These are phyloP conservation scores for Kryptopterus vitreolus DNA, from an alignment of 2,797 vertebrate genomes.

Conservation along the genomic window DNA sequence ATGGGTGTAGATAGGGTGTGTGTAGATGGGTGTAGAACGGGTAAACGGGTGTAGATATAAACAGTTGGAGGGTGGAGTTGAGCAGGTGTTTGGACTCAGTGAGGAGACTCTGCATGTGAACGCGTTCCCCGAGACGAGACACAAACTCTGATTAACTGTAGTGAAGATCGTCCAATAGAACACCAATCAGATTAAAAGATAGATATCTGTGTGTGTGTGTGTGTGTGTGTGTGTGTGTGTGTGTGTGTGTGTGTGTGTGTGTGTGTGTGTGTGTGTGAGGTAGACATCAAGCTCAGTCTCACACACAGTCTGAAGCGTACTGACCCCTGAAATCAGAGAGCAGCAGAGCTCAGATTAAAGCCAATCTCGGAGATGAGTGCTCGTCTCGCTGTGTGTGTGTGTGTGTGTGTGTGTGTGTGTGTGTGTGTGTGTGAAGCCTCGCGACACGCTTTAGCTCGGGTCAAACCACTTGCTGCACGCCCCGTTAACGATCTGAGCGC, in stretches of 20 bases:
- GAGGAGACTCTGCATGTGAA: slow-evolving; percentile 7
- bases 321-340: slow-evolving; percentile 59
- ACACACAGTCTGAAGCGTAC: slow-evolving; percentile 43
- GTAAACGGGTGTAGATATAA: too few relatives aligned
- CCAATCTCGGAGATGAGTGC: slow-evolving; percentile 53
- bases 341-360: slow-evolving; percentile 53
- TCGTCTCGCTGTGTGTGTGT: slow-evolving; percentile 40
- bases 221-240: slow-evolving; percentile 15
- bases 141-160: slow-evolving; percentile 44
- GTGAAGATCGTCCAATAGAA: slow-evolving; percentile 37
- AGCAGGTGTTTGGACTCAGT: not conserved
- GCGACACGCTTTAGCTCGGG: slow-evolving; percentile 21
- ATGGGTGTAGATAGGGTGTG: too few relatives aligned
- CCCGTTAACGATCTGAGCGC: slow-evolving; percentile 18
- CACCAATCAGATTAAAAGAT: slow-evolving; percentile 40
- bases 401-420: too few relatives aligned
- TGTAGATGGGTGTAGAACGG: too few relatives aligned
- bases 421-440: slow-evolving; percentile 35
- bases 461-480: slow-evolving; percentile 18
- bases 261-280: slow-evolving; percentile 1
- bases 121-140: slow-evolving; percentile 7
- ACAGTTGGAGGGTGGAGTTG: not conserved
- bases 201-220: slow-evolving; percentile 12
- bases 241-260: slow-evolving; percentile 14
- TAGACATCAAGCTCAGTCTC: slow-evolving; percentile 17